These are phyloP conservation scores for Rhinoraja longicauda DNA, from an alignment of 2,797 vertebrate genomes.

Conservation along the genomic window DNA sequence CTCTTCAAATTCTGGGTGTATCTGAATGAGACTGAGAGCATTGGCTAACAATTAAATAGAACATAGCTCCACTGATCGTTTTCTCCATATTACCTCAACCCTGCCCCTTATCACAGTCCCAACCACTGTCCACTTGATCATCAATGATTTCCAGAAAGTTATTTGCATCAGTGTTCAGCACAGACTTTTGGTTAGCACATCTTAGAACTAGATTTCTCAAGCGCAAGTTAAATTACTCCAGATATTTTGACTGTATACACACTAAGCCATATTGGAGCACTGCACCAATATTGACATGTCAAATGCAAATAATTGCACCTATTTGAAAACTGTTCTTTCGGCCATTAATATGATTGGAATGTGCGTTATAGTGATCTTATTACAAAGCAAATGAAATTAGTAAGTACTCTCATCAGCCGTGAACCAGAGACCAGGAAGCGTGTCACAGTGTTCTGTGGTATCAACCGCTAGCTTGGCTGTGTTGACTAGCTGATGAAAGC, in stretches of 20 bases:
- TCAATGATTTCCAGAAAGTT: not conserved
- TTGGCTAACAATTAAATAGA: not conserved
- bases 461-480: not conserved
- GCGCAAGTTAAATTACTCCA: not conserved
- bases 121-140: not conserved
- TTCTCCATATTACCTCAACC: no score
- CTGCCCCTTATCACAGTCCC: no score
- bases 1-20: no score
- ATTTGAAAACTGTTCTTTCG: not conserved
- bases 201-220: not conserved
- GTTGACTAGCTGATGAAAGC: not conserved
- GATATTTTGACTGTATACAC: not conserved
- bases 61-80: not conserved
- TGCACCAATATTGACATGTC: not conserved
- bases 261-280: not conserved
- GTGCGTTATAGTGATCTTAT: not conserved
- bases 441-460: not conserved
- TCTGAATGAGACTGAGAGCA: not conserved
- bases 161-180: not conserved
- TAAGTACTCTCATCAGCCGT: not conserved
- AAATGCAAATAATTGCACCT: not conserved
- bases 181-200: not conserved
- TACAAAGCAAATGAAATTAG: not conserved
- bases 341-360: not conserved
- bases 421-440: not conserved